phyloP scores from a whole-genome alignment of 2,888 invertebrate genomes.

The Epinotia demarniana region DNA sequence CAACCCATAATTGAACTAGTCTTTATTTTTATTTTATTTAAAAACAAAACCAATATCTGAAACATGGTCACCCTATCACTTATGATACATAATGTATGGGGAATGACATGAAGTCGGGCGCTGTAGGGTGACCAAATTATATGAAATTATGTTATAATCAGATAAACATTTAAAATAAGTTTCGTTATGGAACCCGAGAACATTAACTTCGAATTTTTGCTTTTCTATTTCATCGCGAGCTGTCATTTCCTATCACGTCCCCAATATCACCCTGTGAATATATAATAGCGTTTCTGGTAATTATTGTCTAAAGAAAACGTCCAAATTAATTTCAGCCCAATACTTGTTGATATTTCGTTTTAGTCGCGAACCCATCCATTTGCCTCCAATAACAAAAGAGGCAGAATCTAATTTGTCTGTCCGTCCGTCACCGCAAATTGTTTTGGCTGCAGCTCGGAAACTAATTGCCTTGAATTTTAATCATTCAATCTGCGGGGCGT shows the following conservation, averaged over 20 bases:
- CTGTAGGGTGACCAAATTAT: too few species aligned
- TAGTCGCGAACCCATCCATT: slow-evolving; percentile 9
- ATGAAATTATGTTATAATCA: too few species aligned
- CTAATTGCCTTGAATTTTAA: slow-evolving; percentile 42
- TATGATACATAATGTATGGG: too few species aligned
- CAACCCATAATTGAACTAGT: too few species aligned
- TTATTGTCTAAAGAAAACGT: background rate
- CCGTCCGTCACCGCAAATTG: slow-evolving; percentile 40
- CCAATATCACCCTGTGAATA: background rate
- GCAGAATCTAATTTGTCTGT: slow-evolving; percentile 35
- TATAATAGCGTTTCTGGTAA: background rate
- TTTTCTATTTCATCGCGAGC: background rate
- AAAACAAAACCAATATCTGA: too few species aligned
- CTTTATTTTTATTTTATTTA: too few species aligned
- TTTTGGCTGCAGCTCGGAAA: slow-evolving; percentile 36
- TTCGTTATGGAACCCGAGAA: too few species aligned
- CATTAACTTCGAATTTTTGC: background rate
- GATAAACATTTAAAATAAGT: too few species aligned
- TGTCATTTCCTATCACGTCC: too few species aligned
- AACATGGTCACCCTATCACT: too few species aligned
- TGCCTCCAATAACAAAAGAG: slow-evolving; percentile 34
- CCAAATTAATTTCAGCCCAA: background rate
- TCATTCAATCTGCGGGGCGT: slow-evolving; percentile 34
- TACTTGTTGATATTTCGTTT: slow-evolving; percentile 31
- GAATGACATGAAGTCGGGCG: too few species aligned